A percentile compares a stretch with the other conserved stretches of the same genome.
Conservation (phyloP, 1,140 invertebrate species). For the Diploscapter pachys region DNA sequence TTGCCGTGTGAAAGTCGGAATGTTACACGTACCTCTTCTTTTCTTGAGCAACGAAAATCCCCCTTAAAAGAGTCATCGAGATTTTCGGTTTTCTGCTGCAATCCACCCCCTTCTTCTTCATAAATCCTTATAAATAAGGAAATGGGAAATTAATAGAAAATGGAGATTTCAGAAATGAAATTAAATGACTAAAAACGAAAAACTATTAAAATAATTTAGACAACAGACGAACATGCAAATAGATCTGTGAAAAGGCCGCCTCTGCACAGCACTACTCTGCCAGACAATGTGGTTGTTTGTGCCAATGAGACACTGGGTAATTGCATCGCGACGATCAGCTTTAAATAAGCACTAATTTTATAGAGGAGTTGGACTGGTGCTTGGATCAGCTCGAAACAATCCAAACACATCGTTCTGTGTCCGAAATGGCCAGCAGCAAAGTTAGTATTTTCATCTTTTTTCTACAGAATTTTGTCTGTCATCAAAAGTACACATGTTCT, state of each 20-base stretch:
- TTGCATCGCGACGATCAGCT: neutral
- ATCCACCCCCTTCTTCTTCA: too few relatives aligned
- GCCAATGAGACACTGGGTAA: constrained; percentile 51
- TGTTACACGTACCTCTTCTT: too few relatives aligned
- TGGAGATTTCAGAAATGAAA: neutral
- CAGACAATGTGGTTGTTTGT: constrained; percentile 46
- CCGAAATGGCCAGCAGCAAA: constrained; percentile 98
- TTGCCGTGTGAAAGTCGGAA: too few relatives aligned
- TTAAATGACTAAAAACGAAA: neutral
- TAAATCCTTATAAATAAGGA: too few relatives aligned
- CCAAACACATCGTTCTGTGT: constrained; percentile 95
- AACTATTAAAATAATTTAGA: constrained; percentile 17
- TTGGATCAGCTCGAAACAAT: constrained; percentile 98
- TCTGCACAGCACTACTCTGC: constrained; percentile 42
- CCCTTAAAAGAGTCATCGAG: too few relatives aligned
- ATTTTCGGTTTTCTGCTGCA: too few relatives aligned
- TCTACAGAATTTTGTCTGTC: constrained; percentile 9
- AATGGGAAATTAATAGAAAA: neutral
- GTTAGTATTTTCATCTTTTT: constrained; percentile 63
- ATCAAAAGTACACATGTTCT: constrained; percentile 4
- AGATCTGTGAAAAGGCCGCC: constrained; percentile 34
- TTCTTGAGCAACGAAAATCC: too few relatives aligned
- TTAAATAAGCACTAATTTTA: neutral
- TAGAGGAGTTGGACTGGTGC: constrained; percentile 97
- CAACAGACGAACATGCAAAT: constrained; percentile 27